phyloP scores from a whole-genome alignment of 1,140 invertebrate species.

The Leptinotarsa texana region DNA sequence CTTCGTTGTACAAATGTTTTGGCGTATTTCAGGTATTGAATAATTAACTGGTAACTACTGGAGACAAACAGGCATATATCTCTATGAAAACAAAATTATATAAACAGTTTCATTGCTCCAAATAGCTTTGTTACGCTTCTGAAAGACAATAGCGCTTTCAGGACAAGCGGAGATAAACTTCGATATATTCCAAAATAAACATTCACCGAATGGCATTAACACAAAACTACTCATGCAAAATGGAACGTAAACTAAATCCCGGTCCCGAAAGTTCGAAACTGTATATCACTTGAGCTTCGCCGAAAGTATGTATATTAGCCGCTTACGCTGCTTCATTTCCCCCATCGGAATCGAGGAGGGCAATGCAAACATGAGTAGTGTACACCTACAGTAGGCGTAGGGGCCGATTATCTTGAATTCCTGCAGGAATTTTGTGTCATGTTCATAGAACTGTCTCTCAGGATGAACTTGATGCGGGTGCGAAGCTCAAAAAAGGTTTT shows the following conservation, averaged over 20 bases:
- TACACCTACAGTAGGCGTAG: background rate
- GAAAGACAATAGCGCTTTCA: no score
- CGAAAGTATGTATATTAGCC: background rate
- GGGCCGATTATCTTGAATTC: background rate
- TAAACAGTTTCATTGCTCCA: no score
- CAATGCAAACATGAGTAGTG: background rate
- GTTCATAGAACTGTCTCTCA: background rate
- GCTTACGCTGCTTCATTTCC: background rate
- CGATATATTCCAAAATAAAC: background rate
- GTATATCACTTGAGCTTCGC: background rate
- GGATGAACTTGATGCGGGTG: background rate
- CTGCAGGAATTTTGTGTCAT: background rate
- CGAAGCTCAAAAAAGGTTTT: background rate
- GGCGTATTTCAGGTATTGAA: no score
- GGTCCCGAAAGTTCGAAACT: background rate
- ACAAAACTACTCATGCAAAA: conserved; percentile 3
- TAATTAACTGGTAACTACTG: no score
- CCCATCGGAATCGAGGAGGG: background rate
- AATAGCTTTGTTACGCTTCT: no score
- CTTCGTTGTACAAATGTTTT: no score
- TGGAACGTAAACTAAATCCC: conserved; percentile 2
- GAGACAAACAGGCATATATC: no score
- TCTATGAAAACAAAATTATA: no score
- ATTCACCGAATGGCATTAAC: background rate
- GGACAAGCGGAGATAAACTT: background rate